phyloP scores from a whole-genome alignment of 2,888 invertebrate species.

The Ganaspis brasiliensis region DNA sequence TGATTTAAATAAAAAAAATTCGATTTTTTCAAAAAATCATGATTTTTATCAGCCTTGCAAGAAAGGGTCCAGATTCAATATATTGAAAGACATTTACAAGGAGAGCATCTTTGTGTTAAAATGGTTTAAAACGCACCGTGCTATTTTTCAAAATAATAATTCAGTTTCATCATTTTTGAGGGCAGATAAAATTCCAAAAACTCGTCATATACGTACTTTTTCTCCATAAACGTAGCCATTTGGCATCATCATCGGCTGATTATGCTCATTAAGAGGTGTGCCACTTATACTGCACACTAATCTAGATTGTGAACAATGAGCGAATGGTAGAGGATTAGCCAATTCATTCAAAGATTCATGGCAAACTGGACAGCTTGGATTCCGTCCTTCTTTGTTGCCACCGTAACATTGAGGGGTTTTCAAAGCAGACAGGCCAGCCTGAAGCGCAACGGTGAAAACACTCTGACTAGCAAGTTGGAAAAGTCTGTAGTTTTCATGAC shows the following conservation, averaged over 20 bases:
- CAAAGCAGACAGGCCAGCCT: conserved; percentile 96
- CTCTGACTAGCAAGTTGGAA: conserved; percentile 96
- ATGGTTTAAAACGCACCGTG: too few species aligned
- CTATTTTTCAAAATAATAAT: too few species aligned
- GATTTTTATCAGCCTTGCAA: too few species aligned
- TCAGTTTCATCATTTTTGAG: too few species aligned
- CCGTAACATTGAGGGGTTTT: conserved; percentile 90
- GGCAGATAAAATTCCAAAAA: too few species aligned
- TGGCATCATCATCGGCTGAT: conserved; percentile 99
- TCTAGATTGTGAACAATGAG: conserved; percentile 97
- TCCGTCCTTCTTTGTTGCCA: conserved; percentile 84
- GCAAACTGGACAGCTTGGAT: conserved; percentile 96
- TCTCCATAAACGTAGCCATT: conserved; percentile 99
- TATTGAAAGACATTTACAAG: too few species aligned
- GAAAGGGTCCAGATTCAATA: too few species aligned
- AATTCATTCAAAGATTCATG: conserved; percentile 92
- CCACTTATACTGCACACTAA: conserved; percentile 96
- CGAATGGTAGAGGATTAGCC: conserved; percentile 93
- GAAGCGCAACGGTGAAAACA: conserved; percentile 94
- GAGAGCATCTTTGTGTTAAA: too few species aligned
- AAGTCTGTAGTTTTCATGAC: conserved; percentile 95
- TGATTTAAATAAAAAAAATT: too few species aligned
- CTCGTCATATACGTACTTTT: conserved; percentile 85
- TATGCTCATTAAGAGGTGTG: conserved; percentile 96
- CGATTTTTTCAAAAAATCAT: too few species aligned